These are phyloP conservation scores for Acipenser transmontanus DNA, from an alignment of 2,797 vertebrate species.

Conservation along the genomic window DNA sequence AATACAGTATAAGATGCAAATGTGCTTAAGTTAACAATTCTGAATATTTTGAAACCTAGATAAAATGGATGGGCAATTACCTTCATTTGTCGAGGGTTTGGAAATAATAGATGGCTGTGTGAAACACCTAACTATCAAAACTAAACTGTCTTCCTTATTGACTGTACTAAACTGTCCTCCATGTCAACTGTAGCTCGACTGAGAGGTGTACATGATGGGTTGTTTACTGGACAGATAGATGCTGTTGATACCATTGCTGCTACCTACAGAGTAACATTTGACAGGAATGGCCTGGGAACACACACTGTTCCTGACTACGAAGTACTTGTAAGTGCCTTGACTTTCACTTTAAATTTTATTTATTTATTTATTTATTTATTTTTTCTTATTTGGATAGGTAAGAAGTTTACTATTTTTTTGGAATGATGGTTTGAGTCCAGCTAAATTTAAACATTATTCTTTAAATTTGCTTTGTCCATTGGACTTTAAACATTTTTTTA, in stretches of 20 bases:
- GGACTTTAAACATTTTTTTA: conserved; percentile 2
- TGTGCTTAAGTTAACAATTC: no score
- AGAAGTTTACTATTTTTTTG: neutral
- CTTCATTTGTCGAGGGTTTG: no score
- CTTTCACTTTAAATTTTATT: neutral
- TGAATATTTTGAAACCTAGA: no score
- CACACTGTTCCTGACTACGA: conserved; percentile 97
- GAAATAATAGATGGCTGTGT: no score
- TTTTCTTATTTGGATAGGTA: neutral
- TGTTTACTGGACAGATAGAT: conserved; percentile 96
- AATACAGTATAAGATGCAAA: no score
- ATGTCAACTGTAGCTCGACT: conserved; percentile 69
- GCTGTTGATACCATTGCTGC: conserved; percentile 94
- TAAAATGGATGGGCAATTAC: no score
- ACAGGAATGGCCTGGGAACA: conserved; percentile 89
- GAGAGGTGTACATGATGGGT: conserved; percentile 87
- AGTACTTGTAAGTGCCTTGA: conserved; percentile 78
- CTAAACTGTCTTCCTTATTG: no score
- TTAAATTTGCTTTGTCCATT: neutral
- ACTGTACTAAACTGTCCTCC: no score
- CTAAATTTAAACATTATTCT: neutral
- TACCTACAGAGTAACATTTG: conserved; percentile 94
- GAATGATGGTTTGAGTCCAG: neutral
- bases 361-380: neutral
- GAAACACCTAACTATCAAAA: no score